Conservation (phyloP, 2,113 vertebrate species). For the Gallinago jamesoni region DNA sequence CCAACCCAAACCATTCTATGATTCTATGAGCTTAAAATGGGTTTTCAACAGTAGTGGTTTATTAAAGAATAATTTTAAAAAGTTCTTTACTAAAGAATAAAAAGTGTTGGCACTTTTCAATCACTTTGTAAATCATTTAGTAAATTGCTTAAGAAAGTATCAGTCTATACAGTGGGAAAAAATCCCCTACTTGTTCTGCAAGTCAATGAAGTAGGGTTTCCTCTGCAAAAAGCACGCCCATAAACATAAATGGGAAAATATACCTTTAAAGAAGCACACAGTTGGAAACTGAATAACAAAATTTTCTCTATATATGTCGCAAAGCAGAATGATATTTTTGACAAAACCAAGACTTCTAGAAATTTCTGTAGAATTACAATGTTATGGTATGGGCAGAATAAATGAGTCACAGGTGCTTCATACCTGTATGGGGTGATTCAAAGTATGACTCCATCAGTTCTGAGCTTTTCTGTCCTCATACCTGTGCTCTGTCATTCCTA, state of each 20-base stretch:
- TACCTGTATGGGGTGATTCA: not conserved
- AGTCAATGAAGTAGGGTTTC: not conserved
- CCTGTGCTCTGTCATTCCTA: not conserved
- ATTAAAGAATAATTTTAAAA: not conserved
- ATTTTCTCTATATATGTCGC: not conserved
- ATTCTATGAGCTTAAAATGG: not conserved
- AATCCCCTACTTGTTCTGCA: not conserved
- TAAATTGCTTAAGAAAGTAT: not conserved
- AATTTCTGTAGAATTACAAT: not conserved
- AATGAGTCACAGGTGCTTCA: not conserved
- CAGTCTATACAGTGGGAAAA: not conserved
- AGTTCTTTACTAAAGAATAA: not conserved
- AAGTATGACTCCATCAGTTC: not conserved
- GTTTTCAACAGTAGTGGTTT: not conserved
- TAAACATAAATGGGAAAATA: not conserved
- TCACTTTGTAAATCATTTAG: not conserved
- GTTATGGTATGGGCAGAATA: not conserved
- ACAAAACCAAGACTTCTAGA: not conserved
- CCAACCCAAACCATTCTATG: too few species aligned
- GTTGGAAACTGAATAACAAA: not conserved
- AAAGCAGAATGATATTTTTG: not conserved
- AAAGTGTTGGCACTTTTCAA: not conserved
- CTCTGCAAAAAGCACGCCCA: not conserved
- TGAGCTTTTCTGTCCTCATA: not conserved
- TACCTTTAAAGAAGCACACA: not conserved